Evolutionary conservation across 2,113 vertebrate species (phyloP), one percentile per base, ranked within the genome.

Genomic region (Dipodomys stephensi): DNA sequence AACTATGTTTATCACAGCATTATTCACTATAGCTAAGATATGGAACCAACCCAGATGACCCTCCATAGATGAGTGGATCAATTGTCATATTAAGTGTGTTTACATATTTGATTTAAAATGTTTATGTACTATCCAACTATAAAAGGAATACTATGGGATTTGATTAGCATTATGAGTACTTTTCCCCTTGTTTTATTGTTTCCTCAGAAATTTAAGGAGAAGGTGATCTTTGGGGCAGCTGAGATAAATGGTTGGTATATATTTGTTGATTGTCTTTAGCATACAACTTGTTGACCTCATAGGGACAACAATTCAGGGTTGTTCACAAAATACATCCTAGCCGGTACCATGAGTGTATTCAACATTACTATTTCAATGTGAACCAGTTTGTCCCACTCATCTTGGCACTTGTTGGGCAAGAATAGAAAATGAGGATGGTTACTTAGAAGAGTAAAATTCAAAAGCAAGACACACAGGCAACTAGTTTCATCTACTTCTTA

Each of bases 101-200:
- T 84, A n/a, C 27, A 32, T 25, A 68, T 78, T 72, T 84, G 76
- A 39, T 92, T 74, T 77, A n/a, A 90, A 35, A 80, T 60, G 62
- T 27, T 19, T 74, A 57, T 13, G 15, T 57, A 18, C 6, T 77
- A 39, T 60, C 4, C 1, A 57, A 25, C 44, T 39, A 64, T 74
- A 87, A 74, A 93, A 84, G 27, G 71, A 83, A 79, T 46, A 86
- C 6, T 72, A 13, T 64, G 86, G 39, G 30, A 62, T 90, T 16
- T 84, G 13, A 64, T 23, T 72, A 7, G 6, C 71, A 9, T 74
- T 92, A 39, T 16, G 30, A 20, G 46, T 68, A 27, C 19, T 83
- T 49, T 3, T 3, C 65, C 49, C 4, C 18, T 30, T 44, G 4
- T 74, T 90, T 69, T 65, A 6, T 72, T 82, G 7, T 82, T 32